phyloP scores from a whole-genome alignment of 1,140 invertebrate genomes.

The Drosophila pandora region DNA sequence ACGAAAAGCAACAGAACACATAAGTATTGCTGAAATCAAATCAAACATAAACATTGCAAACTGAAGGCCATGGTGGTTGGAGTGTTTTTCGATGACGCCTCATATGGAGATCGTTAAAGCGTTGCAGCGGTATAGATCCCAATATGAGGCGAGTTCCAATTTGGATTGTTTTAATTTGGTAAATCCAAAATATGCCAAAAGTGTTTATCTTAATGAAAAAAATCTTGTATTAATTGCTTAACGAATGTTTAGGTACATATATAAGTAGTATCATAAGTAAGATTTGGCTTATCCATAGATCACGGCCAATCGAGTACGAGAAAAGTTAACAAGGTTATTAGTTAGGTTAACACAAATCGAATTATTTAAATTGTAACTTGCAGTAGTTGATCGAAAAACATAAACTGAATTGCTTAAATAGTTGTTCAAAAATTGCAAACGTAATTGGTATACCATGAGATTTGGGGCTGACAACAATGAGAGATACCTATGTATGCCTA shows the following conservation, averaged over 20 bases:
- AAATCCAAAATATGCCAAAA: constrained; percentile 74
- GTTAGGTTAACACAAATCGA: constrained; percentile 59
- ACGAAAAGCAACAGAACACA: constrained; percentile 75
- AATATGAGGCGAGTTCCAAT: constrained; percentile 48
- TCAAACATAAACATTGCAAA: constrained; percentile 70
- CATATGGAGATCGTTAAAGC: constrained; percentile 51
- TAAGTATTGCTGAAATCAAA: constrained; percentile 73
- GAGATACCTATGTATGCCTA: constrained; percentile 40
- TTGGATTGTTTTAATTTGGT: constrained; percentile 49
- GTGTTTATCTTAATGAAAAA: constrained; percentile 83
- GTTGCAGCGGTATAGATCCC: constrained; percentile 42
- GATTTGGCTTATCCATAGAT: constrained; percentile 35
- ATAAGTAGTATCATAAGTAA: constrained; percentile 35
- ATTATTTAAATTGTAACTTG: constrained; percentile 75
- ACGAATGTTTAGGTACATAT: constrained; percentile 46
- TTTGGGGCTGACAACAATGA: constrained; percentile 34
- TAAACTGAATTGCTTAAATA: constrained; percentile 82
- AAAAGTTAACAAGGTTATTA: constrained; percentile 40
- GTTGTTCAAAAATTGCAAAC: constrained; percentile 81
- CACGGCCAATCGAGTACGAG: constrained; percentile 21
- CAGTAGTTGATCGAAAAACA: constrained; percentile 67
- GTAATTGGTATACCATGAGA: constrained; percentile 67
- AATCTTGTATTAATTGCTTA: constrained; percentile 66
- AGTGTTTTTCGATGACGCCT: constrained; percentile 44
- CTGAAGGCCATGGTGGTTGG: constrained; percentile 73